A percentile compares a stretch with the other conserved stretches of the same genome.
phyloP scores from a whole-genome alignment of 64 coral and sea anemone species.

The Montipora sp. region DNA sequence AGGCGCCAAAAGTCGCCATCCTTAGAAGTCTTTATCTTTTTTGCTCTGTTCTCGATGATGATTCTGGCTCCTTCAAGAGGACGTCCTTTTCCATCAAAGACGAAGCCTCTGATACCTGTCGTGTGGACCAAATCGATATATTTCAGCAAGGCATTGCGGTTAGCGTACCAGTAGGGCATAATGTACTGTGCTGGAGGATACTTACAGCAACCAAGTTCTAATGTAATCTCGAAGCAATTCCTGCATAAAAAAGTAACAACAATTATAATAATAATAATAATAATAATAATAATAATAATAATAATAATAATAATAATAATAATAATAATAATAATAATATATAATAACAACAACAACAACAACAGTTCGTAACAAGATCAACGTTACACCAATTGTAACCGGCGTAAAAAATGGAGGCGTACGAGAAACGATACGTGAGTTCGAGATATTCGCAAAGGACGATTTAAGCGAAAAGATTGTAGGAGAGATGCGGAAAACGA shows the following conservation, averaged over 20 bases:
- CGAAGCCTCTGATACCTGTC: conserved; percentile 86
- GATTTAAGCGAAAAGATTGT: no score
- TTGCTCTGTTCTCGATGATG: conserved; percentile 76
- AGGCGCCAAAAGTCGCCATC: conserved; percentile 92
- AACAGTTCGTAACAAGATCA: no score
- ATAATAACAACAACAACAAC: no score
- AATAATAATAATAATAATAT: no score
- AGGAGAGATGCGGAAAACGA: no score
- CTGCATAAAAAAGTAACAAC: conserved; percentile 37
- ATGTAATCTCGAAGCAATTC: conserved; percentile 97
- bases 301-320: no score
- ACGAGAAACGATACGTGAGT: no score
- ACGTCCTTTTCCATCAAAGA: conserved; percentile 71
- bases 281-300: no score
- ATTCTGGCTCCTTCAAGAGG: conserved; percentile 81
- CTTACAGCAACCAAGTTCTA: conserved; percentile 97
- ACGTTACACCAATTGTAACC: no score
- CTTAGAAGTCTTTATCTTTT: conserved; percentile 73
- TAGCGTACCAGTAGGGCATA: conserved; percentile 77
- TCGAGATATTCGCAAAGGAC: no score
- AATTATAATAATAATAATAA: no score
- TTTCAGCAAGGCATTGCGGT: conserved; percentile 73
- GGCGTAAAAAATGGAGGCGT: no score
- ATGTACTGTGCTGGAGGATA: conserved; percentile 77
- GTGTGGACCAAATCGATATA: conserved; percentile 83